These are phyloP conservation scores for Marmota flaviventris DNA, from an alignment of 2,113 vertebrate genomes.

Conservation along the genomic window DNA sequence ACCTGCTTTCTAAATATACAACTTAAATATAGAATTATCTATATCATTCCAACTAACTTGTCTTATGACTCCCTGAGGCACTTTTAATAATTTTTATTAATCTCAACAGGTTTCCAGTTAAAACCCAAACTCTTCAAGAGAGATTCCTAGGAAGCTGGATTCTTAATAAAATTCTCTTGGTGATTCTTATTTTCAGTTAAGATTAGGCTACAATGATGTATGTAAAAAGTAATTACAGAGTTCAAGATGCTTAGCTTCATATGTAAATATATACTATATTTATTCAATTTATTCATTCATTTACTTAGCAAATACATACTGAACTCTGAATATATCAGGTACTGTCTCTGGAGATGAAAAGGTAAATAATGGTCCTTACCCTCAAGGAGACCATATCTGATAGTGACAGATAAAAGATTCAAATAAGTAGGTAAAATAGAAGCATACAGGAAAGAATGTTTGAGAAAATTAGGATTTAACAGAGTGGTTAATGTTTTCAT, in stretches of 20 bases:
- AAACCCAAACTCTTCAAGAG: neutral
- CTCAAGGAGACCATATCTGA: neutral
- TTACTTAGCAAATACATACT: slow-evolving; percentile 26
- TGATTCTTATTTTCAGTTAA: neutral
- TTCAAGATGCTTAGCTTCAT: neutral
- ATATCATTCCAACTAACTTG: neutral
- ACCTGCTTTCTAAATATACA: neutral
- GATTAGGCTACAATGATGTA: neutral
- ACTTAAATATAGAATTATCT: neutral
- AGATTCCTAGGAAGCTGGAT: neutral
- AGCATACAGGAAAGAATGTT: neutral
- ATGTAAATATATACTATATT: neutral
- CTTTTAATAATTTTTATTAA: neutral
- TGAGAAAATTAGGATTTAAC: neutral
- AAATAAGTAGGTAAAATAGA: neutral
- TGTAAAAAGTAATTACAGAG: slow-evolving; percentile 17
- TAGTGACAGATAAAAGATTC: neutral
- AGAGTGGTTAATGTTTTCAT: neutral
- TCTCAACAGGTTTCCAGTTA: neutral
- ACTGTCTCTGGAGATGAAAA: neutral
- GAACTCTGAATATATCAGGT: neutral
- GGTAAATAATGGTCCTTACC: neutral
- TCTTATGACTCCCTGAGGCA: neutral
- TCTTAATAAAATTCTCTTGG: neutral
- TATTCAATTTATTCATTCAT: slow-evolving; percentile 1